These are phyloP conservation scores for Trissonchulus latispiculum DNA, from an alignment of 2,888 invertebrate genomes.

Conservation along the genomic window DNA sequence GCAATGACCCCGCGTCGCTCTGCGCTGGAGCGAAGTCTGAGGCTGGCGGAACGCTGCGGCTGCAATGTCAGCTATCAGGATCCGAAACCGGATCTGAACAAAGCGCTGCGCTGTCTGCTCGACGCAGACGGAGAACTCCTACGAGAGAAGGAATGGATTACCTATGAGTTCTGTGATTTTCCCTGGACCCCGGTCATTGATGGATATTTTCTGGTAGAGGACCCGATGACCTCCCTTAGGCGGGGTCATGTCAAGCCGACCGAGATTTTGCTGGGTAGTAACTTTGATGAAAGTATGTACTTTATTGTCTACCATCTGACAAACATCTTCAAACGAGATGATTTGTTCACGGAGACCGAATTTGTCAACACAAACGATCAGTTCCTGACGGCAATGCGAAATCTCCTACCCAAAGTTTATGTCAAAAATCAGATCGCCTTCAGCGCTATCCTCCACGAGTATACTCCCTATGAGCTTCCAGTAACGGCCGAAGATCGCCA, in stretches of 20 bases:
- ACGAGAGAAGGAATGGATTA: slow-evolving; percentile 30
- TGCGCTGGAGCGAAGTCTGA: neutral
- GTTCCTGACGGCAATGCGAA: slow-evolving; percentile 36
- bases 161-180: slow-evolving; percentile 54
- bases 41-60: slow-evolving; percentile 7
- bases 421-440: slow-evolving; percentile 51
- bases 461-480: slow-evolving; percentile 78
- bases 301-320: slow-evolving; percentile 77
- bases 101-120: slow-evolving; percentile 66
- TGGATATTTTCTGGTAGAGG: slow-evolving; percentile 76
- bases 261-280: slow-evolving; percentile 78
- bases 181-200: slow-evolving; percentile 87
- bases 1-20: slow-evolving; percentile 59
- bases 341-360: slow-evolving; percentile 39
- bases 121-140: slow-evolving; percentile 48
- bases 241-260: slow-evolving; percentile 81
- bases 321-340: slow-evolving; percentile 31
- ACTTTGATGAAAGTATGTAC: slow-evolving; percentile 84
- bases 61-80: neutral
- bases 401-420: slow-evolving; percentile 37
- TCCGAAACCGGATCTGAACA: slow-evolving; percentile 56
- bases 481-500: slow-evolving; percentile 72
- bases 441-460: slow-evolving; percentile 81
- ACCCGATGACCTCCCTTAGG: slow-evolving; percentile 56
- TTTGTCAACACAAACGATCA: slow-evolving; percentile 36